Conservation (phyloP, 2,113 vertebrate genomes). For the Hydropotes inermis region DNA sequence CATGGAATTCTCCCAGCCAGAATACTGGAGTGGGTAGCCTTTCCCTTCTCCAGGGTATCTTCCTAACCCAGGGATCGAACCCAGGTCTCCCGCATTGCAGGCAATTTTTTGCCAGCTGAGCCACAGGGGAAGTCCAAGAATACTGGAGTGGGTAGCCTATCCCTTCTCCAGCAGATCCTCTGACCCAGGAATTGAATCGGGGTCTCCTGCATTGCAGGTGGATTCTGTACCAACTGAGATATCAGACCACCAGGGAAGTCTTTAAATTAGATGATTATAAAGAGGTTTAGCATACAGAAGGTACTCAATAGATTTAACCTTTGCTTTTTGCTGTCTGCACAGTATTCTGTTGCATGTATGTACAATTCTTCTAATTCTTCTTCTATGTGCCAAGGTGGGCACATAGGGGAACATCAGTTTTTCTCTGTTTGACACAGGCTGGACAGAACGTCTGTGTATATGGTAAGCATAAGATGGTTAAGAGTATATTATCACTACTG, state of each 20-base stretch:
- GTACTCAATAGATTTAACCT: not conserved
- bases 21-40: not conserved
- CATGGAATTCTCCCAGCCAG: not conserved
- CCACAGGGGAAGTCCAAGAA: not conserved
- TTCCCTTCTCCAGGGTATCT: not conserved
- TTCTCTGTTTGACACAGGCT: not conserved
- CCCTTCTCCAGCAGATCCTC: not conserved
- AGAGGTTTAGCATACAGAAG: not conserved
- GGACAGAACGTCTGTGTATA: not conserved
- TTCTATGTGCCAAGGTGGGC: not conserved
- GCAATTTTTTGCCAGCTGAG: not conserved
- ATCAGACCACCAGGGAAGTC: not conserved
- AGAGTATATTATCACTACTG: not conserved
- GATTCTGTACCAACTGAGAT: not conserved
- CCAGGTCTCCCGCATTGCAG: not conserved
- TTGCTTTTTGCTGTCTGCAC: not conserved
- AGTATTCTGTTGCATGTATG: not conserved
- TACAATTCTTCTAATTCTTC: not conserved
- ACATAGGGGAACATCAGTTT: not conserved
- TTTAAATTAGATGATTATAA: not conserved
- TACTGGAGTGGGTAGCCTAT: not conserved
- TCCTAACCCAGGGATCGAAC: not conserved
- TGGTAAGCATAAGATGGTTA: not conserved
- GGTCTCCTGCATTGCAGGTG: not conserved
- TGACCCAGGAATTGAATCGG: rapidly evolving